Evolutionary conservation across 1,140 invertebrate genomes (phyloP).

Genomic region (Aphaenogaster ashmeadi): DNA sequence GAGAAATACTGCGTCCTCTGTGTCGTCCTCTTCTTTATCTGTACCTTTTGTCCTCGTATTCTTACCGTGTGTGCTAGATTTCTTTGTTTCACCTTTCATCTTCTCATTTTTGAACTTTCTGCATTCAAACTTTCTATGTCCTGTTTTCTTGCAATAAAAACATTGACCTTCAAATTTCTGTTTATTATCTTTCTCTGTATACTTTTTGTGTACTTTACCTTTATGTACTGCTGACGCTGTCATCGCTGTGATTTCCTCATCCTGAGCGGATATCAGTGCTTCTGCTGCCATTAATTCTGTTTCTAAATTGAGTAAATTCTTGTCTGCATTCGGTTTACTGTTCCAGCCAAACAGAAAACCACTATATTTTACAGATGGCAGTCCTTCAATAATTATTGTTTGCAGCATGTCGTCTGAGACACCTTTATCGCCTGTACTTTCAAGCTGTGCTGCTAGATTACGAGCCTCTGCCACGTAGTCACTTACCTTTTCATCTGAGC

Average conservation of each 20-base stretch:
- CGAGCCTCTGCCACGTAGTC: background rate
- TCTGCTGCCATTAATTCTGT: background rate
- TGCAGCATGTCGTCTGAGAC: background rate
- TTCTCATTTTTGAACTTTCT: background rate
- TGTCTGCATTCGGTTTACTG: background rate
- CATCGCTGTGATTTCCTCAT: background rate
- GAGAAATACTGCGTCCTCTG: background rate
- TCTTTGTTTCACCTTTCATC: background rate
- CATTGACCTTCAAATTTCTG: background rate
- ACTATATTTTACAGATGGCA: constrained; percentile 4
- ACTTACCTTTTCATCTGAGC: background rate
- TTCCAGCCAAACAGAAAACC: constrained; percentile 18
- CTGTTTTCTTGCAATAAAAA: background rate
- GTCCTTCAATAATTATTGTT: constrained; percentile 3
- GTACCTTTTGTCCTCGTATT: background rate
- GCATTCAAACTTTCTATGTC: background rate
- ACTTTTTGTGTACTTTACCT: background rate
- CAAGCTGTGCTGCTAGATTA: background rate
- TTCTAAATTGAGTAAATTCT: background rate
- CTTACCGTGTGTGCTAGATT: background rate
- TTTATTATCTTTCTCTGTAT: background rate
- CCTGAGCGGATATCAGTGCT: background rate
- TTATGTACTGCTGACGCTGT: background rate
- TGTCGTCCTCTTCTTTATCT: background rate
- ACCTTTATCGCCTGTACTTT: background rate